These are phyloP conservation scores for Scaptomyza polygonia DNA, from an alignment of 2,888 invertebrate genomes.

Conservation along the genomic window DNA sequence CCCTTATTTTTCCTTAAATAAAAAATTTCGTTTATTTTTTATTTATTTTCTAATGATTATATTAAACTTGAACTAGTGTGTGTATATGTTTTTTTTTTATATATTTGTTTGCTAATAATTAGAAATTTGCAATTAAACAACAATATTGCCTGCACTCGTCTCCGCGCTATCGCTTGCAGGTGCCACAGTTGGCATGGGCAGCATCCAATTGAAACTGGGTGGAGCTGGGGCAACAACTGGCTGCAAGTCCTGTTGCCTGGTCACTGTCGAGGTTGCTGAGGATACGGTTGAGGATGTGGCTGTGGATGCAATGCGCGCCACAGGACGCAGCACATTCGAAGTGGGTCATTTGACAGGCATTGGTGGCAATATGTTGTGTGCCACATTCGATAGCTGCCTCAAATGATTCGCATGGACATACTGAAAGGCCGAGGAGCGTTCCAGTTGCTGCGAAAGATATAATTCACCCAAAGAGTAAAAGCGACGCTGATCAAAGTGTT, in stretches of 20 bases:
- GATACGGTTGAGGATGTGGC: slow-evolving; percentile 46
- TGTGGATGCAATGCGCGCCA: slow-evolving; percentile 82
- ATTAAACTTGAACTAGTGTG: slow-evolving; percentile 63
- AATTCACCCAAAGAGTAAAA: slow-evolving; percentile 83
- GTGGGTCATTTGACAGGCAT: slow-evolving; percentile 83
- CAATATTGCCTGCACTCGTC: slow-evolving; percentile 33
- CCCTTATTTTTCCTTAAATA: neutral
- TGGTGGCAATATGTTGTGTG: slow-evolving; percentile 67
- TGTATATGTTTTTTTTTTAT: slow-evolving; percentile 8
- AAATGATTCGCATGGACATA: slow-evolving; percentile 83
- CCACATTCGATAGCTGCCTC: slow-evolving; percentile 72
- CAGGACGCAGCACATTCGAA: slow-evolving; percentile 81
- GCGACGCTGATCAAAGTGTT: slow-evolving; percentile 81
- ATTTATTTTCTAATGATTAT: slow-evolving; percentile 30
- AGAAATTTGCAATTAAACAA: slow-evolving; percentile 46
- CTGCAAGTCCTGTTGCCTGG: slow-evolving; percentile 34
- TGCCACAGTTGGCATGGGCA: slow-evolving; percentile 32
- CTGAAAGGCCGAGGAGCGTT: slow-evolving; percentile 83
- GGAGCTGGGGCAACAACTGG: slow-evolving; percentile 22
- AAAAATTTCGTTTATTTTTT: neutral
- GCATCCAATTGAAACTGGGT: slow-evolving; percentile 57
- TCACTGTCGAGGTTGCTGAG: slow-evolving; percentile 18
- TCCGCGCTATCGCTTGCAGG: slow-evolving; percentile 1
- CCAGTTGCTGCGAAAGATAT: slow-evolving; percentile 82
- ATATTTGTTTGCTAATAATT: slow-evolving; percentile 39